Evolutionary conservation across 2,113 vertebrate genomes (phyloP).

Genomic region (Origma solitaria): DNA sequence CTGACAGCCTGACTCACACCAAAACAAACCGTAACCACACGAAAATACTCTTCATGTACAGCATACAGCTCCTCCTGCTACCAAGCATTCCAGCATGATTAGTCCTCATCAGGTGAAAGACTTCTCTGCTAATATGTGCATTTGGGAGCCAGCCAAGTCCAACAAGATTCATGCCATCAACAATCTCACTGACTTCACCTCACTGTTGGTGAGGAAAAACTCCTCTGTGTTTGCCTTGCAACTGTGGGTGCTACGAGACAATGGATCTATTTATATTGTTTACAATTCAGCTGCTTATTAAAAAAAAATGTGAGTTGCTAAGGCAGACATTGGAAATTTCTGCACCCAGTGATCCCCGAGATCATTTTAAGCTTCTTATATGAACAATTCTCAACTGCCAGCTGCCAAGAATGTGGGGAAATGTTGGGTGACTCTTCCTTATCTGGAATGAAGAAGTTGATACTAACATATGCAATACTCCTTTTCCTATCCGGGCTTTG

Average conservation of each 20-base stretch:
- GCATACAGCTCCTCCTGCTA: not conserved
- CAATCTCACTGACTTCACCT: conserved; percentile 18
- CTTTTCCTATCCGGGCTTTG: not conserved
- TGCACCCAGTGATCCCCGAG: not conserved
- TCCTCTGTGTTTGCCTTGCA: not conserved
- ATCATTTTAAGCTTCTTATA: not conserved
- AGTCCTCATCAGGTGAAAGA: not conserved
- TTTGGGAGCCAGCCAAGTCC: not conserved
- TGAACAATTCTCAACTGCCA: not conserved
- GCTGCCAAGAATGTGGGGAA: not conserved
- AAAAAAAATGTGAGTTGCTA: not conserved
- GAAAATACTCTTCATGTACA: not conserved
- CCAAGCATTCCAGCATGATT: not conserved
- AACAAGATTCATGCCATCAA: not conserved
- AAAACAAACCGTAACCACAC: not conserved
- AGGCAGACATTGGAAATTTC: not conserved
- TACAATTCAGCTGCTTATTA: not conserved
- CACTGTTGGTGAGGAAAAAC: not conserved
- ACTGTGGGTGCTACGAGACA: not conserved
- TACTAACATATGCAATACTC: not conserved
- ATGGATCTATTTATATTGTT: not conserved
- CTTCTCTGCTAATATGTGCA: not conserved
- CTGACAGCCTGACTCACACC: not conserved
- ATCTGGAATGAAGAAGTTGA: not conserved
- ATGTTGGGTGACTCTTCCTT: not conserved